Conservation (phyloP, 2,888 invertebrate species). For the Sympetrum striolatum region DNA sequence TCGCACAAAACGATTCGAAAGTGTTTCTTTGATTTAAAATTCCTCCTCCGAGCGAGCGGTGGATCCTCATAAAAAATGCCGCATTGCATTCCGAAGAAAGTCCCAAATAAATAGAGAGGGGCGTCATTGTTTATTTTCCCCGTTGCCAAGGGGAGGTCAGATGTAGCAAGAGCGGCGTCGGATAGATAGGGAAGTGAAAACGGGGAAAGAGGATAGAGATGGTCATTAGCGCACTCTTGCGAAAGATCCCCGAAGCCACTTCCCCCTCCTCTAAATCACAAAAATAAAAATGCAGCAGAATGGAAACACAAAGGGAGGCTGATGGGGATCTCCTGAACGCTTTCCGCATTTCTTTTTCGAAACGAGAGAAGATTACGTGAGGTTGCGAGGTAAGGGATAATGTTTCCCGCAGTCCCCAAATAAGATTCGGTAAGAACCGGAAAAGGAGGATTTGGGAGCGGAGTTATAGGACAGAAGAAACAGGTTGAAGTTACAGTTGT, state of each 20-base stretch:
- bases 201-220: background rate
- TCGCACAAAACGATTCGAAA: no score
- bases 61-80: background rate
- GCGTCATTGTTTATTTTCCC: background rate
- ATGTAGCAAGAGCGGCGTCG: background rate
- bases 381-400: background rate
- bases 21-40: background rate
- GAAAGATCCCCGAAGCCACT: background rate
- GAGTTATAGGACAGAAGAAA: background rate
- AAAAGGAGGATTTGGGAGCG: background rate
- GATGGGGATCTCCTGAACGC: background rate
- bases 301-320: background rate
- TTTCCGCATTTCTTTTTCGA: background rate
- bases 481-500: no score
- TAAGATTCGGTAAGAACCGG: background rate
- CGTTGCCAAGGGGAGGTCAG: background rate
- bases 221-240: background rate
- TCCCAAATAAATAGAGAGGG: background rate
- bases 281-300: background rate
- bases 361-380: background rate
- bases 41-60: background rate
- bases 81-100: background rate
- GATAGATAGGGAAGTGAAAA: background rate
- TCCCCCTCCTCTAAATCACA: background rate
- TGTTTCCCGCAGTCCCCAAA: background rate